Percentiles rank a stretch among this genome's conserved stretches.
These are phyloP conservation scores for Melipona beecheii DNA, from an alignment of 2,888 invertebrate species.

Conservation along the genomic window DNA sequence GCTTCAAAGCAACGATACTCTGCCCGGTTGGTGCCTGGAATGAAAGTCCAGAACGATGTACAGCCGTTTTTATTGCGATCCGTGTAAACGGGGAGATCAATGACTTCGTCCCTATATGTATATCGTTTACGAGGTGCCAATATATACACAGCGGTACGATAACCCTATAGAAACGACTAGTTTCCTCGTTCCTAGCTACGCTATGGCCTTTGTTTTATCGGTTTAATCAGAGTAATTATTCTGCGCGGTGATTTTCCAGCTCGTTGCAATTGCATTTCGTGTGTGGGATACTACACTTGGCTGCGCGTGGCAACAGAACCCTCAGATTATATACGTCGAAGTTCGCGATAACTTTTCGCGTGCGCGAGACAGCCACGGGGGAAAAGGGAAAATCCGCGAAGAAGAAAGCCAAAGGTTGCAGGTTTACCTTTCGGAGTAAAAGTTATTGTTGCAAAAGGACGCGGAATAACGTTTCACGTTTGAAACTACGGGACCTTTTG, in stretches of 20 bases:
- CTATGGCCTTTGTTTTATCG: slow-evolving; percentile 25
- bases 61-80: slow-evolving; percentile 39
- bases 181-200: slow-evolving; percentile 15
- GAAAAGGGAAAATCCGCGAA: no score
- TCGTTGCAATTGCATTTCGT: background rate
- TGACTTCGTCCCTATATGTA: slow-evolving; percentile 25
- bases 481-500: background rate
- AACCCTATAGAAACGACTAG: slow-evolving; percentile 22
- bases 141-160: slow-evolving; percentile 30
- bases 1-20: slow-evolving; percentile 13
- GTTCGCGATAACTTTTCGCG: slow-evolving; percentile 2
- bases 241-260: slow-evolving; percentile 11
- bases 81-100: slow-evolving; percentile 30
- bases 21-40: slow-evolving; percentile 10
- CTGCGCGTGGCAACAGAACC: slow-evolving; percentile 2
- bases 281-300: background rate
- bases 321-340: background rate
- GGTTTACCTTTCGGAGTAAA: no score
- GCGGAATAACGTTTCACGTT: background rate
- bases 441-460: background rate
- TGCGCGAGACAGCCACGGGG: background rate
- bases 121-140: slow-evolving; percentile 49
- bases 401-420: background rate
- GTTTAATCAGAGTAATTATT: slow-evolving; percentile 42
- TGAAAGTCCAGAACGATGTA: slow-evolving; percentile 15